phyloP scores from a whole-genome alignment of 2,113 vertebrate species.

The Lontra canadensis region DNA sequence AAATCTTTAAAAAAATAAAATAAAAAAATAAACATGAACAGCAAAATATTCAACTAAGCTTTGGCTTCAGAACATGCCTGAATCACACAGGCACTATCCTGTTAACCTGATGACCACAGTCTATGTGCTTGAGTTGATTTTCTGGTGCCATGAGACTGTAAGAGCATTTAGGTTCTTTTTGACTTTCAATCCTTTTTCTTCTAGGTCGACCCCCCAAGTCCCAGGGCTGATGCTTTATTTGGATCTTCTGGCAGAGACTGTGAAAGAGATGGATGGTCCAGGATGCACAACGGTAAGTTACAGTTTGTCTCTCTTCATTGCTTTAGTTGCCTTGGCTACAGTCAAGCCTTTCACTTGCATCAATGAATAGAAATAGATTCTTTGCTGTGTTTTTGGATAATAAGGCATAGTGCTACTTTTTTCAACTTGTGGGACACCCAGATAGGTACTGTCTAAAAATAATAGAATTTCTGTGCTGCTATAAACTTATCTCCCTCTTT shows the following conservation, averaged over 20 bases:
- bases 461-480: constrained; percentile 20
- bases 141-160: background rate
- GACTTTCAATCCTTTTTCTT: constrained; percentile 19
- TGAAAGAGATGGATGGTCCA: constrained; percentile 72
- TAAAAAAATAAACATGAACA: background rate
- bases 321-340: background rate
- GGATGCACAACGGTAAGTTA: constrained; percentile 75
- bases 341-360: background rate
- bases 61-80: background rate
- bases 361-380: background rate
- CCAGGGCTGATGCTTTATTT: constrained; percentile 69
- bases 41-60: background rate
- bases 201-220: constrained; percentile 81
- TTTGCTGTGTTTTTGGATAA: background rate
- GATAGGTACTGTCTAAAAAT: background rate
- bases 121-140: background rate
- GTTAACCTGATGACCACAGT: background rate
- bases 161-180: background rate
- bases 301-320: background rate
- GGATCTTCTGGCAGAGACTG: constrained; percentile 71
- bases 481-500: background rate
- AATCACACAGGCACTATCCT: background rate
- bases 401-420: background rate
- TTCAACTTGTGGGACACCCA: background rate
- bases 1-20: too few relatives aligned